These are phyloP conservation scores for Abscondita cerata DNA, from an alignment of 2,888 invertebrate species.

Conservation along the genomic window DNA sequence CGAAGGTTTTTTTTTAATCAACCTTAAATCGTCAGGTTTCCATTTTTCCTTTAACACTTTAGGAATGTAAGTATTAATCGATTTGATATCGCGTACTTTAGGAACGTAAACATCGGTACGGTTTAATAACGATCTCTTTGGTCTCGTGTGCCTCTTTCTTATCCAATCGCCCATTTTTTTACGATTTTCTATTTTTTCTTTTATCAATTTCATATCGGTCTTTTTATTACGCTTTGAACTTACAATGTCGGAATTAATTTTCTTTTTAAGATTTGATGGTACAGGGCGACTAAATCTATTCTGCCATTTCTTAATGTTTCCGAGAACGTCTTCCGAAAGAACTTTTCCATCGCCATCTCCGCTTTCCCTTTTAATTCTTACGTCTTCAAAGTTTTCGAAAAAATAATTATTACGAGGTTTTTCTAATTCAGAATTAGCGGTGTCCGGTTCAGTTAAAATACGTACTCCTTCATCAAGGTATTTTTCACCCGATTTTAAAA, in stretches of 20 bases:
- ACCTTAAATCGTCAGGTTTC: neutral
- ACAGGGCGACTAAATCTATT: no score
- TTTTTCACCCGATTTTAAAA: neutral
- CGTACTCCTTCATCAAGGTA: constrained; percentile 16
- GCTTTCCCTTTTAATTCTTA: no score
- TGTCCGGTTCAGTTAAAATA: constrained; percentile 6
- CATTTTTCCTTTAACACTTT: constrained; percentile 1
- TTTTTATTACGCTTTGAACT: no score
- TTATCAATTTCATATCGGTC: neutral
- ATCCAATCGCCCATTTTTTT: constrained; percentile 3
- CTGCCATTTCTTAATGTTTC: no score
- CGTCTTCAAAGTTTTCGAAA: neutral
- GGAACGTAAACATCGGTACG: no score
- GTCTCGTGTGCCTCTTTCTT: neutral
- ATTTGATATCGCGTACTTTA: neutral
- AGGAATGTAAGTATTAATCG: neutral
- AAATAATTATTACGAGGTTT: no score
- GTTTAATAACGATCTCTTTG: neutral
- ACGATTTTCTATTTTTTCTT: constrained; percentile 8
- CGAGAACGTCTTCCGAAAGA: no score
- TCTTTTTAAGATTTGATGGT: no score
- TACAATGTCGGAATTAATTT: no score
- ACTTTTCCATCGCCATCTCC: no score
- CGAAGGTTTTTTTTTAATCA: constrained; percentile 2
- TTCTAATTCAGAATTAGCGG: neutral